Evolutionary conservation across 2,888 invertebrate species (phyloP).

Genomic region (Cephonodes hylas): DNA sequence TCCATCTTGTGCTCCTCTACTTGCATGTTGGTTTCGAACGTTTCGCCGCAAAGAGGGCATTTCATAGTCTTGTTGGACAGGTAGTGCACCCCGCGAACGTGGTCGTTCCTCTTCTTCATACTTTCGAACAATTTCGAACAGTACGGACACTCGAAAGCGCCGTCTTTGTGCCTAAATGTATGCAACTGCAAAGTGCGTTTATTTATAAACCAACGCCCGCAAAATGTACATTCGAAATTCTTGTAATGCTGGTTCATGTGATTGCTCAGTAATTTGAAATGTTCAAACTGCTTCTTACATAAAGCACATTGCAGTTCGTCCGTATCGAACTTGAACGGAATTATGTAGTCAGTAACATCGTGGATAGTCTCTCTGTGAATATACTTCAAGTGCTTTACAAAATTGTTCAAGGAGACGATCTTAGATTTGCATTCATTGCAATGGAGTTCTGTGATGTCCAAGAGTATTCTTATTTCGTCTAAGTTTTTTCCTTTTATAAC

Average conservation of each 20-base stretch:
- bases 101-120: constrained; percentile 17
- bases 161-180: constrained; percentile 46
- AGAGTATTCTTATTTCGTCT: constrained; percentile 39
- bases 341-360: constrained; percentile 35
- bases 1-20: background rate
- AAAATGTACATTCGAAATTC: constrained; percentile 18
- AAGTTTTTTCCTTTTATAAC: constrained; percentile 28
- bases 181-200: constrained; percentile 41
- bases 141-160: constrained; percentile 51
- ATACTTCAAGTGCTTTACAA: constrained; percentile 26
- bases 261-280: constrained; percentile 20
- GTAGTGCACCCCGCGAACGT: constrained; percentile 6
- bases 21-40: background rate
- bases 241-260: constrained; percentile 23
- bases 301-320: constrained; percentile 23
- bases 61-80: background rate
- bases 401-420: constrained; percentile 19
- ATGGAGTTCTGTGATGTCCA: constrained; percentile 50
- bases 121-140: constrained; percentile 58
- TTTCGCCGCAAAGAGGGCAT: background rate
- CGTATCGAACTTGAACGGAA: constrained; percentile 31
- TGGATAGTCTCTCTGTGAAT: constrained; percentile 23
- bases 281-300: constrained; percentile 20
- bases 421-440: constrained; percentile 25
- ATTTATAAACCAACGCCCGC: constrained; percentile 33